Conservation (phyloP, 2,888 invertebrate genomes). For the Drosophila heteroneura region DNA sequence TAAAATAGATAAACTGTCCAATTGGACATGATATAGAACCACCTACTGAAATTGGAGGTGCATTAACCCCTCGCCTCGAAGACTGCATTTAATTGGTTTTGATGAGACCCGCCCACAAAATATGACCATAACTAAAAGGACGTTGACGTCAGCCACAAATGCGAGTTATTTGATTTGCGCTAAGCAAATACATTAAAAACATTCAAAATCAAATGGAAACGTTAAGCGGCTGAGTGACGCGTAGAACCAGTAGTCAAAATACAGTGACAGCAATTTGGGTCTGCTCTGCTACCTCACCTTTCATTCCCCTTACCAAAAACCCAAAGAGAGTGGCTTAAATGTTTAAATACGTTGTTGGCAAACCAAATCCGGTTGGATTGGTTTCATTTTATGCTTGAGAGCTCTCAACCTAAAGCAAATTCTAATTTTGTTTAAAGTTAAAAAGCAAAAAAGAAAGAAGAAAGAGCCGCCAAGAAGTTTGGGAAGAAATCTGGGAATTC, state of each 20-base stretch:
- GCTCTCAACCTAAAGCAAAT: slow-evolving; percentile 39
- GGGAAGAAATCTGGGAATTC: slow-evolving; percentile 69
- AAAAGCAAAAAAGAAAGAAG: slow-evolving; percentile 39
- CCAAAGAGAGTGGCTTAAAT: slow-evolving; percentile 35
- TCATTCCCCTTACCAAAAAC: slow-evolving; percentile 5
- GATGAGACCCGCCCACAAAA: slow-evolving; percentile 30
- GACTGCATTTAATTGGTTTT: slow-evolving; percentile 29
- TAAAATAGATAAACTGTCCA: slow-evolving; percentile 38
- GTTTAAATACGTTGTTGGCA: slow-evolving; percentile 33
- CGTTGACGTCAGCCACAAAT: slow-evolving; percentile 52
- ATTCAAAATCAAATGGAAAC: slow-evolving; percentile 44
- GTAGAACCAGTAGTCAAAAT: slow-evolving; percentile 74
- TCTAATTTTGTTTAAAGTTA: slow-evolving; percentile 39
- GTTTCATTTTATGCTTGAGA: slow-evolving; percentile 50
- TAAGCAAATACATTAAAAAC: slow-evolving; percentile 59
- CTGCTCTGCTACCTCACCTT: background rate
- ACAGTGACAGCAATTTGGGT: slow-evolving; percentile 27
- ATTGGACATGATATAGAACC: background rate
- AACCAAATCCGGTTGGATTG: slow-evolving; percentile 74
- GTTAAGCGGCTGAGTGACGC: slow-evolving; percentile 47
- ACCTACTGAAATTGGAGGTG: slow-evolving; percentile 39
- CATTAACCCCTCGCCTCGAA: slow-evolving; percentile 49
- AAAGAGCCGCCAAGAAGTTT: slow-evolving; percentile 56
- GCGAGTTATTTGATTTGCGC: slow-evolving; percentile 32
- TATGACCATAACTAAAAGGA: slow-evolving; percentile 11